Base-by-base conservation (phyloP, 2,888 invertebrate species). In the Lepas anatifera region DNA sequence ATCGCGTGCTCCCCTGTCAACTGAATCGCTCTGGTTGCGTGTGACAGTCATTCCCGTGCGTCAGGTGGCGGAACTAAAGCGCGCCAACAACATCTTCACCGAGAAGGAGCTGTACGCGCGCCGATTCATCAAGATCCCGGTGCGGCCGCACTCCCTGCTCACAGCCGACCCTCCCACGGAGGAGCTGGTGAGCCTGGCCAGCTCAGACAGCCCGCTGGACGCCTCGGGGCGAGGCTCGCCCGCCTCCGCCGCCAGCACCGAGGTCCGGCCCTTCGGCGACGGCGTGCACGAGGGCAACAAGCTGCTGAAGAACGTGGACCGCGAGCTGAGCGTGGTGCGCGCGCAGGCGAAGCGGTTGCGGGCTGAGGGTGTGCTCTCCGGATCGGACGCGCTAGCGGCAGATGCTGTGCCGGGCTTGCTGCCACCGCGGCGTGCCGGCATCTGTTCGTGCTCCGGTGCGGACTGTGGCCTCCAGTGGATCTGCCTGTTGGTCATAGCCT, bases 81-180 rank as follows among this genome's bases (percentile, higher is more conserved):
- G 64, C 3, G 39, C 25, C 39, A 64, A 64, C 64, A 25, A 25
- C n/a, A n/a, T 64, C 25, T 64, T 35, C 64, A n/a, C 64, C n/a
- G 64, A 64, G n/a, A 64, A 64, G 37, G 64, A 64, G 64, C 39
- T 64, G 64, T 39, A 16, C 39, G 39, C 64, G 39, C 64, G 64
- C 39, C 64, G 64, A 37, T 64, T n/a, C 37, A 18, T 64, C 22
- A 8, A 16, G 10, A 16, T 64, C 1, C 64, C 64, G 25, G 37
- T 64, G 37, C 39, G 37, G 39, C 64, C 39, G 1, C 32, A 64
- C 64, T 64, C 64, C 11, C 3, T 39, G 25, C 37, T 64, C 25
- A 64, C 39, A 3, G 63, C 32, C n/a, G 37, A 39, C 3, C 39
- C 37, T 13, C 39, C n/a, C n/a, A 64, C 64, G n/a, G 18, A 16